These are phyloP conservation scores for Microdon myrmicae DNA, from an alignment of 2,888 invertebrate species.

Conservation along the genomic window DNA sequence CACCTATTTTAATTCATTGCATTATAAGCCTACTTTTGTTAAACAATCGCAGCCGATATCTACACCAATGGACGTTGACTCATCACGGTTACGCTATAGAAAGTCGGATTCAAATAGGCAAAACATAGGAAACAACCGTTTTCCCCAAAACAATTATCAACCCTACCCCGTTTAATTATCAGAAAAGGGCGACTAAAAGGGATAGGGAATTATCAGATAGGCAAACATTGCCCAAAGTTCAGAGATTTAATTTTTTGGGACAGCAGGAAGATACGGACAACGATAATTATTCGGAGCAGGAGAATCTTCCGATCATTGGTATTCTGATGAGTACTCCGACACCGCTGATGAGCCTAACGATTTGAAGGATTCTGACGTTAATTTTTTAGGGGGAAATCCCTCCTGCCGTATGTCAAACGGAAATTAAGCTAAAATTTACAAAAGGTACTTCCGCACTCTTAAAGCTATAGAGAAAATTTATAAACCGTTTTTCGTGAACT, in stretches of 20 bases:
- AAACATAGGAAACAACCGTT: too few species aligned
- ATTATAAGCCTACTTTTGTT: not conserved
- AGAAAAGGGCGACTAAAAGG: too few species aligned
- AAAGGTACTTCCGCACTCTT: conserved; percentile 13
- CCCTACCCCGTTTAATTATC: too few species aligned
- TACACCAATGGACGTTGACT: conserved; percentile 1
- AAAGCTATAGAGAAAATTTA: conserved; percentile 14
- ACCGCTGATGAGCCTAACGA: too few species aligned
- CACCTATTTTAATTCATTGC: conserved; percentile 3
- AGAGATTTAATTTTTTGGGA: conserved; percentile 18
- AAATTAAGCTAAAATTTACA: conserved; percentile 46
- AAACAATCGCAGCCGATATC: not conserved
- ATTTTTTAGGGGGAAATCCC: conserved; percentile 22
- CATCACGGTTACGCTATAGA: not conserved
- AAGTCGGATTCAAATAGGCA: not conserved
- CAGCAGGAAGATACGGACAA: not conserved
- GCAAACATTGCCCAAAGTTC: conserved; percentile 7
- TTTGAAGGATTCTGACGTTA: not conserved
- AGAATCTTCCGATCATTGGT: too few species aligned
- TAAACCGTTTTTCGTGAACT: conserved; percentile 9
- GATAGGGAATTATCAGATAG: too few species aligned
- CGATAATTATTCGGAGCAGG: too few species aligned
- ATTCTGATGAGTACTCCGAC: too few species aligned
- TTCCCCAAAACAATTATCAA: too few species aligned
- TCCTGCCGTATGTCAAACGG: too few species aligned